Percentiles rank a stretch among this genome's conserved stretches.
These are phyloP conservation scores for Poecile montanus DNA, from an alignment of 2,797 vertebrate species.

Conservation along the genomic window DNA sequence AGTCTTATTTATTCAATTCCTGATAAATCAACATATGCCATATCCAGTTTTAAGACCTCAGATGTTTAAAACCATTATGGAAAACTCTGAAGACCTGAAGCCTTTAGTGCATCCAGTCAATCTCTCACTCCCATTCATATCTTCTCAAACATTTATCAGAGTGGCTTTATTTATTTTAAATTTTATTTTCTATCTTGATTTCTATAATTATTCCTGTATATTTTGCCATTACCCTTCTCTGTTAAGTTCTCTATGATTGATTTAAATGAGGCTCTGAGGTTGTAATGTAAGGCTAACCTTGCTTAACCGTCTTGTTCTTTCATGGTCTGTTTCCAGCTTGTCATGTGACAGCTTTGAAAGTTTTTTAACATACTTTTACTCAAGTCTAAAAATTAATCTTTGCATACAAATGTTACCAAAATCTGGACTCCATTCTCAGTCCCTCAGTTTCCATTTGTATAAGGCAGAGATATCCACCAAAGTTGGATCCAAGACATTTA, in stretches of 20 bases:
- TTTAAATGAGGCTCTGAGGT: background rate
- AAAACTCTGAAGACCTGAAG: conserved; percentile 15
- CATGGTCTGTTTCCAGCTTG: background rate
- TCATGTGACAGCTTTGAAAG: background rate
- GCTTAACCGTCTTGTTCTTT: background rate
- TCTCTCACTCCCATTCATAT: background rate
- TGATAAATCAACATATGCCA: background rate
- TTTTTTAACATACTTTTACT: background rate
- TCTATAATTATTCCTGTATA: background rate
- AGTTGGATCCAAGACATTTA: background rate
- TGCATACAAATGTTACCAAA: background rate
- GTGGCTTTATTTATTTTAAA: background rate
- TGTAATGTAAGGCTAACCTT: background rate
- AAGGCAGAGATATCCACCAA: background rate
- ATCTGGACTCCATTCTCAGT: background rate
- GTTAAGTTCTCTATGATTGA: background rate
- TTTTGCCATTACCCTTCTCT: background rate
- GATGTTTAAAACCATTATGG: background rate
- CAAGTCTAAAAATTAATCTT: background rate
- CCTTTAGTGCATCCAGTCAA: background rate
- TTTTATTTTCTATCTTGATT: background rate
- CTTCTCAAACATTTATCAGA: background rate
- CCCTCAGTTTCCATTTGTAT: background rate
- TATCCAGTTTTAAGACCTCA: background rate
- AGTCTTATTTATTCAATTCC: background rate